Conservation (phyloP, 2,888 invertebrate species). For the Cancer borealis region DNA sequence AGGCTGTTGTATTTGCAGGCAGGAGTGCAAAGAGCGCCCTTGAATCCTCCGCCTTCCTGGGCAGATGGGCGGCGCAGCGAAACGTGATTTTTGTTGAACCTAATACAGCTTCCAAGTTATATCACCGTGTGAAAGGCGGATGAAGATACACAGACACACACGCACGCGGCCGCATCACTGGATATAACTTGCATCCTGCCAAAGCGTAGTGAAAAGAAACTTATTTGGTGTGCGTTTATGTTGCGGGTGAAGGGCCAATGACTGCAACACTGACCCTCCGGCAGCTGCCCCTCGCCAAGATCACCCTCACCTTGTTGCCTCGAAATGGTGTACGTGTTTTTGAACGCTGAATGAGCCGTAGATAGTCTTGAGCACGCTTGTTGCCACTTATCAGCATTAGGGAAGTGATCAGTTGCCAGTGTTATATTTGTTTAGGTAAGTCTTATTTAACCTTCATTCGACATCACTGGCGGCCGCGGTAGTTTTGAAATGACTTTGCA, state of each 20-base stretch:
- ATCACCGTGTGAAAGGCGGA: background rate
- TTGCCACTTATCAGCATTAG: background rate
- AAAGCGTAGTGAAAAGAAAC: background rate
- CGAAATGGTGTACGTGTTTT: background rate
- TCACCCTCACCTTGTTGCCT: slow-evolving; percentile 7
- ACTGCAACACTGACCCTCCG: slow-evolving; percentile 51
- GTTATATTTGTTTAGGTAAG: background rate
- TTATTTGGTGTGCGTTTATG: background rate
- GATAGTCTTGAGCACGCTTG: background rate
- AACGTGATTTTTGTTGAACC: background rate
- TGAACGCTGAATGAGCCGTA: background rate
- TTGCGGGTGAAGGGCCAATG: slow-evolving; percentile 41
- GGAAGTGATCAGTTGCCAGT: background rate
- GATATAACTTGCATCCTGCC: background rate
- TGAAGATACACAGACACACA: background rate
- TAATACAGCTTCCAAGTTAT: background rate
- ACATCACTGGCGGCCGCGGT: background rate
- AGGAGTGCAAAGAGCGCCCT: slow-evolving; percentile 70
- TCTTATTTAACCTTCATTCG: background rate
- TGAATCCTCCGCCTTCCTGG: slow-evolving; percentile 61
- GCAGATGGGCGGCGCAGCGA: slow-evolving; percentile 57
- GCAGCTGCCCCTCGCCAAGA: background rate
- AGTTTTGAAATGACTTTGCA: background rate
- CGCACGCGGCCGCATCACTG: background rate
- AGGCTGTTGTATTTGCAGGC: slow-evolving; percentile 51